These are phyloP conservation scores for Proisotoma minuta DNA, from an alignment of 2,888 invertebrate species.

Conservation along the genomic window DNA sequence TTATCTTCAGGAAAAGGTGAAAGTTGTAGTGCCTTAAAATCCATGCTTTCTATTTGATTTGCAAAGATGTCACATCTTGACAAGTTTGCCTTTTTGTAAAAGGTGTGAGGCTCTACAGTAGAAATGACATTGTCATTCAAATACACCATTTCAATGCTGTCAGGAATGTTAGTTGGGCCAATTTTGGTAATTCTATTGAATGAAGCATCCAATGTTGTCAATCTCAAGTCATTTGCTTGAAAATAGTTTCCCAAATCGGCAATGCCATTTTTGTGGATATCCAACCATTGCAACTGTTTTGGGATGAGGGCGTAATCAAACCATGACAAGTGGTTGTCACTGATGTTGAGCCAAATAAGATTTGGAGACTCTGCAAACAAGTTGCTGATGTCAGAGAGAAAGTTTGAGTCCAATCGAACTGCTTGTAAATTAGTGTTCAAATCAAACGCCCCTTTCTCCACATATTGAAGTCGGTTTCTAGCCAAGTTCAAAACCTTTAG, in stretches of 20 bases:
- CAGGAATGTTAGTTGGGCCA: constrained; percentile 66
- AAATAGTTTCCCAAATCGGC: constrained; percentile 62
- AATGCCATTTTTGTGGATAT: constrained; percentile 81
- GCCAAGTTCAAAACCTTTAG: constrained; percentile 83
- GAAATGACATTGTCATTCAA: constrained; percentile 80
- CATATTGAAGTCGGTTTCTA: constrained; percentile 70
- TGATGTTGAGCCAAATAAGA: constrained; percentile 82
- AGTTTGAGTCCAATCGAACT: constrained; percentile 78
- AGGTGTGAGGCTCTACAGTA: constrained; percentile 80
- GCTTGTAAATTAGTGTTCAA: constrained; percentile 75
- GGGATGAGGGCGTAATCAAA: constrained; percentile 85
- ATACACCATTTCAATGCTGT: constrained; percentile 77
- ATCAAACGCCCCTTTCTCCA: constrained; percentile 77
- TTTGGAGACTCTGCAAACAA: constrained; percentile 77
- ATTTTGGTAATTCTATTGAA: constrained; percentile 80
- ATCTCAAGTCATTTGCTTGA: constrained; percentile 56
- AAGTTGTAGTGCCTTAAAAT: constrained; percentile 78
- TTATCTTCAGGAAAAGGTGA: constrained; percentile 71
- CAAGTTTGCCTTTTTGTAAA: constrained; percentile 80
- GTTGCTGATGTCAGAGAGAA: constrained; percentile 72
- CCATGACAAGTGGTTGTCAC: constrained; percentile 80
- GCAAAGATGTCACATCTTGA: constrained; percentile 87
- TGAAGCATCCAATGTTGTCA: constrained; percentile 78
- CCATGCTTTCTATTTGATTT: constrained; percentile 84
- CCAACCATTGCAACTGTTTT: constrained; percentile 76